Percentiles rank a stretch among this genome's conserved stretches.
These are phyloP conservation scores for Eupithecia vulgata DNA, from an alignment of 2,888 invertebrate genomes.

Conservation along the genomic window DNA sequence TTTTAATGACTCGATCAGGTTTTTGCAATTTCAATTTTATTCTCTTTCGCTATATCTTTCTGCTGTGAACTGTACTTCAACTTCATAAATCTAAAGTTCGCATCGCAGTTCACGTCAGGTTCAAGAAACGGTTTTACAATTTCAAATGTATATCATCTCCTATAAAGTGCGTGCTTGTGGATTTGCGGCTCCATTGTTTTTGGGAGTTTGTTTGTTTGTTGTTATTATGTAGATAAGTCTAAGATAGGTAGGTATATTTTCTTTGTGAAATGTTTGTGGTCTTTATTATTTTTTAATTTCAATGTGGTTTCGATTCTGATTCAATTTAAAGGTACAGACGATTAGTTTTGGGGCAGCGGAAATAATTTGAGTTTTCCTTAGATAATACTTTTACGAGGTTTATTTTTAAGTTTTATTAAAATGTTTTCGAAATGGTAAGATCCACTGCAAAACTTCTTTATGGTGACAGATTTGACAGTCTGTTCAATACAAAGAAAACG, in stretches of 20 bases:
- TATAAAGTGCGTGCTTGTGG: constrained; percentile 37
- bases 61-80: constrained; percentile 41
- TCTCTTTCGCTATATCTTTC: neutral
- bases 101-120: constrained; percentile 65
- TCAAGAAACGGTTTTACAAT: constrained; percentile 60
- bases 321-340: neutral
- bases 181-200: constrained; percentile 52
- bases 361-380: neutral
- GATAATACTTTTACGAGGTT: neutral
- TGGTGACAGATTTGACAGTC: no score
- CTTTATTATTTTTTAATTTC: neutral
- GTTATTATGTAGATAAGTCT: neutral
- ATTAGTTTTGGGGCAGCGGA: neutral
- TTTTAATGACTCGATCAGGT: neutral
- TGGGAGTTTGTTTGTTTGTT: constrained; percentile 45
- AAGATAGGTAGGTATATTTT: constrained; percentile 8
- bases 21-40: neutral
- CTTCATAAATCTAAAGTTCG: constrained; percentile 72
- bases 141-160: constrained; percentile 53
- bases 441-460: no score
- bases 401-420: no score
- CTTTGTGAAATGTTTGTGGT: neutral
- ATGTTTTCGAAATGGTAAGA: no score
- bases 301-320: no score
- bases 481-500: no score